Evolutionary conservation across 2,113 vertebrate genomes (phyloP).

Genomic region (Pachycephala philippinensis): DNA sequence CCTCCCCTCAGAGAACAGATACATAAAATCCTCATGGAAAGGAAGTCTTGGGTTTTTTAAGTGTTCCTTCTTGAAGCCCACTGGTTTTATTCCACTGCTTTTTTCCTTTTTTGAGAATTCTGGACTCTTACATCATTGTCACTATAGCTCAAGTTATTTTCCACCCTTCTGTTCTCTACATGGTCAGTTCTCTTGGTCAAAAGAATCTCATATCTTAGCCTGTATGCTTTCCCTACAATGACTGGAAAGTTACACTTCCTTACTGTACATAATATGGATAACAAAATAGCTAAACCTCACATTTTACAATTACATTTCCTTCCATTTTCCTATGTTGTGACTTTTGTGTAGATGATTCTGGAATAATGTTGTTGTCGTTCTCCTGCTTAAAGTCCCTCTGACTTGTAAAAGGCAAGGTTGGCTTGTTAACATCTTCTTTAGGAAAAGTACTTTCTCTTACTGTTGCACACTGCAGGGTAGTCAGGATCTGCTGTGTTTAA

Average conservation of each 20-base stretch:
- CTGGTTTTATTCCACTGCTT: background rate
- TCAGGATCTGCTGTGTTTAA: background rate
- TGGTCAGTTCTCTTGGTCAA: background rate
- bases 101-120: background rate
- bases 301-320: background rate
- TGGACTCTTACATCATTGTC: background rate
- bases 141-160: background rate
- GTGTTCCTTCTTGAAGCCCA: background rate
- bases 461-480: background rate
- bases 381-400: background rate
- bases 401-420: background rate
- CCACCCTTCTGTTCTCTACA: background rate
- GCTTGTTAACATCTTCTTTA: background rate
- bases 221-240: background rate
- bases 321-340: background rate
- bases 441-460: background rate
- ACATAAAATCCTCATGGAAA: slow-evolving; percentile 12
- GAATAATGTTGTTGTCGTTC: background rate
- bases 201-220: background rate
- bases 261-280: background rate
- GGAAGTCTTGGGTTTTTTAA: background rate
- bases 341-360: background rate
- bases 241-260: background rate
- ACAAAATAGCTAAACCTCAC: background rate
- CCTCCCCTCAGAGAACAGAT: background rate